Evolutionary conservation across 2,113 vertebrate species (phyloP).

Genomic region (Tragelaphus buxtoni): DNA sequence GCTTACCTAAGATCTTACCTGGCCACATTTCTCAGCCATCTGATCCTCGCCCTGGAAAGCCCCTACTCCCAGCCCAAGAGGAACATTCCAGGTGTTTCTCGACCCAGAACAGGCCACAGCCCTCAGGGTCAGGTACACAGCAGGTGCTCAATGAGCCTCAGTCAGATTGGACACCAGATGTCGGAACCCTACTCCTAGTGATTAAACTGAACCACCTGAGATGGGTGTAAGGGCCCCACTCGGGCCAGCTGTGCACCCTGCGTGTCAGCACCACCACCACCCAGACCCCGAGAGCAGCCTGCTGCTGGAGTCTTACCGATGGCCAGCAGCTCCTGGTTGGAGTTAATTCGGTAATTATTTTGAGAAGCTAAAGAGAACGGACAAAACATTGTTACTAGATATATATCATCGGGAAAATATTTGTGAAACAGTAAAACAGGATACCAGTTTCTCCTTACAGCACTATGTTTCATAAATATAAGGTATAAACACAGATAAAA

Average conservation of each 20-base stretch:
- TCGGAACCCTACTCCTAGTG: fast-evolving
- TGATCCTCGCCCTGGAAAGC: fast-evolving
- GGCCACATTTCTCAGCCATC: background rate
- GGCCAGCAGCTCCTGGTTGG: slow-evolving; percentile 95
- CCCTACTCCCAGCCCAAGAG: background rate
- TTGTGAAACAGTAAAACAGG: fast-evolving
- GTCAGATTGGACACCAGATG: fast-evolving
- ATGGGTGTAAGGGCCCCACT: fast-evolving
- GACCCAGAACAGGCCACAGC: background rate
- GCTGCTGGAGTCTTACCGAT: slow-evolving; percentile 82
- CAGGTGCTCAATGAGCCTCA: fast-evolving
- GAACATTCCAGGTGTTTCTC: fast-evolving
- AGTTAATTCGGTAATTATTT: slow-evolving; percentile 89
- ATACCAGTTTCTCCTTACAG: fast-evolving
- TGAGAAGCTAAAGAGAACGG: slow-evolving; percentile 84
- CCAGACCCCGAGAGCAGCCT: fast-evolving
- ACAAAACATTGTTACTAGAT: fast-evolving
- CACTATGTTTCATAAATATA: fast-evolving
- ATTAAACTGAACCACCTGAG: fast-evolving
- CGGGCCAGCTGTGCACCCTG: background rate
- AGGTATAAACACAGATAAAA: fast-evolving
- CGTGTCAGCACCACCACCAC: fast-evolving
- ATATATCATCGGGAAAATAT: fast-evolving
- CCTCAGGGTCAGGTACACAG: background rate
- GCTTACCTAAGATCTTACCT: background rate